phyloP scores from a whole-genome alignment of 2,797 vertebrate species.

The Ctenochaetus hawaiiensis region DNA sequence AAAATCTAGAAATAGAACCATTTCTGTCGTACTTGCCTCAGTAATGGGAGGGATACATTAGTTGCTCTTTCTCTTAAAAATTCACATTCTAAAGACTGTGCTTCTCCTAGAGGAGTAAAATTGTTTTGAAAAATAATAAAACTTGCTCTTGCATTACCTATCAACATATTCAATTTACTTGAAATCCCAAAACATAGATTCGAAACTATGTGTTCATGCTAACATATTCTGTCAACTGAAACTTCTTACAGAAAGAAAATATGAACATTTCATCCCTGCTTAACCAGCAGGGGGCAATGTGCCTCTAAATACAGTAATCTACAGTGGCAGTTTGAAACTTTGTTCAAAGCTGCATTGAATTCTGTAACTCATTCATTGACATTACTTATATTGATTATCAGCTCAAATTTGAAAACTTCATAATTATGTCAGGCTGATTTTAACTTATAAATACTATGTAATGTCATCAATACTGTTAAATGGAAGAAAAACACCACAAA shows the following conservation, averaged over 20 bases:
- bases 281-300: conserved; percentile 52
- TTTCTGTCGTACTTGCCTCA: neutral
- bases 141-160: too few relatives aligned
- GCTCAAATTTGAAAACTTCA: too few relatives aligned
- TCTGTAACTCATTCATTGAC: neutral
- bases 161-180: too few relatives aligned
- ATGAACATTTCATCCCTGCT: neutral
- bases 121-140: neutral
- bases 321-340: neutral
- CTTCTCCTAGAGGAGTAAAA: neutral
- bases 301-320: neutral
- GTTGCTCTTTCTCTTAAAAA: too few relatives aligned
- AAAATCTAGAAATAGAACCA: neutral
- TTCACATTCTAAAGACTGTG: neutral
- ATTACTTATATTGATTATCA: too few relatives aligned
- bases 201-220: too few relatives aligned
- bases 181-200: too few relatives aligned
- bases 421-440: too few relatives aligned
- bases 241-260: neutral
- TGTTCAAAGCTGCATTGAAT: neutral
- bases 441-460: too few relatives aligned
- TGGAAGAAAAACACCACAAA: conserved; percentile 16
- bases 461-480: neutral
- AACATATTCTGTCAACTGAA: neutral
- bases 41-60: too few relatives aligned